Conservation (phyloP, 2,888 invertebrate genomes). For the Blastobasis lacticolella region DNA sequence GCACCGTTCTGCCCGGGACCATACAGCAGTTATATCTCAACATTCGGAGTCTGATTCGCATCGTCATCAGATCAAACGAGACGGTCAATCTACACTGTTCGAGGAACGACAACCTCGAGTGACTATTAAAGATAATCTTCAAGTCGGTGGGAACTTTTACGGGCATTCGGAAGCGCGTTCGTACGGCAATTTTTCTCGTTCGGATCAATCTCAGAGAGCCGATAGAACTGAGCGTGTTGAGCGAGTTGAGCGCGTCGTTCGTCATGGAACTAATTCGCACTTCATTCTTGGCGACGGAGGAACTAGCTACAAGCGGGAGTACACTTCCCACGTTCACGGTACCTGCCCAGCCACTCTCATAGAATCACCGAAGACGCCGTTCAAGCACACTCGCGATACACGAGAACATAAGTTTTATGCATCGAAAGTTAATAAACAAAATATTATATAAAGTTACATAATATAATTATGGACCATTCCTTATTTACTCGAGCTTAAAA, state of each 20-base stretch:
- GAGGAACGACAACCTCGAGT: slow-evolving; percentile 78
- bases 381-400: slow-evolving; percentile 88
- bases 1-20: slow-evolving; percentile 80
- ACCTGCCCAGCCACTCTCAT: slow-evolving; percentile 88
- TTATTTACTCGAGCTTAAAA: slow-evolving; percentile 38
- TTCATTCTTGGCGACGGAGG: slow-evolving; percentile 83
- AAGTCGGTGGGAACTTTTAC: slow-evolving; percentile 82
- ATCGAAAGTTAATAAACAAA: slow-evolving; percentile 71
- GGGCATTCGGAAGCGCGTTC: slow-evolving; percentile 81
- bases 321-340: slow-evolving; percentile 79
- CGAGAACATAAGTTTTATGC: slow-evolving; percentile 90
- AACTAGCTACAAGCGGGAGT: slow-evolving; percentile 85
- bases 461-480: slow-evolving; percentile 22
- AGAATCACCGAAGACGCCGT: slow-evolving; percentile 83
- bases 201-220: slow-evolving; percentile 53
- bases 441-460: slow-evolving; percentile 22
- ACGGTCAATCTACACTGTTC: slow-evolving; percentile 68
- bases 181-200: slow-evolving; percentile 79
- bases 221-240: slow-evolving; percentile 74
- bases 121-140: slow-evolving; percentile 78
- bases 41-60: slow-evolving; percentile 59
- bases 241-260: slow-evolving; percentile 73
- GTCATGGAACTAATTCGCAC: slow-evolving; percentile 80
- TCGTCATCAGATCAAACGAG: slow-evolving; percentile 53
- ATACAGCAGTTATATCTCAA: slow-evolving; percentile 61